A percentile compares a stretch with the other conserved stretches of the same genome.
These are phyloP conservation scores for Octodon degus DNA, from an alignment of 2,113 vertebrate species.

Conservation along the genomic window DNA sequence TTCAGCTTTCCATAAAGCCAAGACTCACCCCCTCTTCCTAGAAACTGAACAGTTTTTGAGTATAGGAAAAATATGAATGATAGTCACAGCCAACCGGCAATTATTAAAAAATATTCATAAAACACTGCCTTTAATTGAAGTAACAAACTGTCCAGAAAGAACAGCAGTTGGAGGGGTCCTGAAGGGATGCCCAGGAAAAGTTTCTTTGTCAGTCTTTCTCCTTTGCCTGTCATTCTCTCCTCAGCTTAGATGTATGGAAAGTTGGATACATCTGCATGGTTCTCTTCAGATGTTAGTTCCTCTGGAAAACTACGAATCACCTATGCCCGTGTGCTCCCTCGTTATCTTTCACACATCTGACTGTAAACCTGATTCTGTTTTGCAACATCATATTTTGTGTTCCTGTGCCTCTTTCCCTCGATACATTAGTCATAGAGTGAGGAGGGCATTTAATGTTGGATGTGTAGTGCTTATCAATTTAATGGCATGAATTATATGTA, in stretches of 20 bases:
- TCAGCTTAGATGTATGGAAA: not conserved
- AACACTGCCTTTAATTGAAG: not conserved
- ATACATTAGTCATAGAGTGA: not conserved
- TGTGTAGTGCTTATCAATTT: not conserved
- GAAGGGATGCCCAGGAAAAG: not conserved
- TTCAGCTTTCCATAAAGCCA: not conserved
- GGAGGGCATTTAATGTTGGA: not conserved
- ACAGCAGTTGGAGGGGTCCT: not conserved
- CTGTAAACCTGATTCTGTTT: not conserved
- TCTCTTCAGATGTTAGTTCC: not conserved
- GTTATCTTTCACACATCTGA: not conserved
- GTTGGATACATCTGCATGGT: not conserved
- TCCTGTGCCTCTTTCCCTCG: not conserved
- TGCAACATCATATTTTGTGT: not conserved
- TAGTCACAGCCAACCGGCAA: not conserved
- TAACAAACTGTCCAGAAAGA: not conserved
- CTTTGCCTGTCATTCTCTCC: not conserved
- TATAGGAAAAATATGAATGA: not conserved
- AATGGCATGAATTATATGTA: not conserved
- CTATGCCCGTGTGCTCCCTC: not conserved
- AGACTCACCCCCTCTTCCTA: not conserved
- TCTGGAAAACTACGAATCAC: not conserved
- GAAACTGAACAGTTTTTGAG: slow-evolving; percentile 9
- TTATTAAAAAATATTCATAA: not conserved
- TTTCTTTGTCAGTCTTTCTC: not conserved